Base-by-base conservation (phyloP, 2,113 vertebrate species). In the Ahaetulla prasina region DNA sequence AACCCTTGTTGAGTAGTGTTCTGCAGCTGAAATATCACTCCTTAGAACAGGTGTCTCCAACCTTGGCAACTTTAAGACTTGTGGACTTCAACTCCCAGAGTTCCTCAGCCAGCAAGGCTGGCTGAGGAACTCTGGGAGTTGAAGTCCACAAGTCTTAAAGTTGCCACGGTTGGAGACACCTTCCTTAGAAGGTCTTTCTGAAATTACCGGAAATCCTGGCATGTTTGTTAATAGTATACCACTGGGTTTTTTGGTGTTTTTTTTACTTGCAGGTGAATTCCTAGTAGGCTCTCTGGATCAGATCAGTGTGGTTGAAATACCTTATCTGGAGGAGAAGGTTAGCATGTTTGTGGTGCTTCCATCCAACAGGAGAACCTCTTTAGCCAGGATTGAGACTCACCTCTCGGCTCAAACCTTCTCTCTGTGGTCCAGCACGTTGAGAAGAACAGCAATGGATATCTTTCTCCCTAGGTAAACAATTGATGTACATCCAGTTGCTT, bases 261-360 rank as follows among this genome's bases (percentile, higher is more conserved):
- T 47, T 91, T 49, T 84, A 93, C 60, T 53, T 39, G n/a, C 96
- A 99, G 98, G 99, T 91, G 98, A 98, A 94, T 98, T 99, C 95
- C 95, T 97, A 93, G 98, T 98, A 0, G 39, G 95, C 1, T 94
- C 94, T 1, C 97, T 97, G 39, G 98, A 98, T 88, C 95, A 96
- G 53, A 98, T 98, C 96, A 97, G 97, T 0, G 93, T 98, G 43
- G 92, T 99, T 0, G 98, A 99, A 96, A 96, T 99, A 91, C 98
- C 98, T 0, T 99, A 98, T 95, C 93, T 98, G 84, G 98, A 97
- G 86, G 97, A 95, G 8, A 92, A 95, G 22, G 96, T 98, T 87
- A 98, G 98, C 94, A 98, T 99, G 92, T 97, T 99, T 95, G 95
- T 99, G 89, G 96, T 98, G 20, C 97, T 99, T 92, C 98, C 99